These are phyloP conservation scores for Leptodactylus fuscus DNA, from an alignment of 2,113 vertebrate species.

Conservation along the genomic window DNA sequence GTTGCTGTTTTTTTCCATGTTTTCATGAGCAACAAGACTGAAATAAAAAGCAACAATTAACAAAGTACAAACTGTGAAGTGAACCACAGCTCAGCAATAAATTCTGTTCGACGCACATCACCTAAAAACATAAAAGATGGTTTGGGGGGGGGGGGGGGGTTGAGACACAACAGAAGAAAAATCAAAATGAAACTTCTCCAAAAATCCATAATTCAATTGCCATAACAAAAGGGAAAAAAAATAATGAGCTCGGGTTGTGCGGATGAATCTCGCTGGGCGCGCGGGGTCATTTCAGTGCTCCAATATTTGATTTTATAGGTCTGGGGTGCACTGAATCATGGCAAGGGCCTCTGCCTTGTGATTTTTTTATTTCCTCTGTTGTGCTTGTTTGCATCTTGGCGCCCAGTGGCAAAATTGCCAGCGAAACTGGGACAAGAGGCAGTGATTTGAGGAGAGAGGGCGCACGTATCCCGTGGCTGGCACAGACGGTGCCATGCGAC, in stretches of 20 bases:
- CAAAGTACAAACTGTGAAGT: not conserved
- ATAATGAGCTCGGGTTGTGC: conserved; percentile 71
- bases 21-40: not conserved
- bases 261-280: conserved; percentile 64
- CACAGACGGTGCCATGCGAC: conserved; percentile 19
- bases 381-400: conserved; percentile 17
- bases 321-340: conserved; percentile 31
- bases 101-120: conserved; percentile 65
- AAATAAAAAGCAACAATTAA: conserved; percentile 41
- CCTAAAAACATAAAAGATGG: conserved; percentile 47
- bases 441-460: conserved; percentile 6
- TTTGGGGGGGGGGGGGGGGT: not conserved
- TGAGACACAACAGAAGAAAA: not conserved
- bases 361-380: conserved; percentile 17
- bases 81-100: conserved; percentile 60
- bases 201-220: conserved; percentile 70
- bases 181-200: conserved; percentile 63
- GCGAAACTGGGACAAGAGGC: conserved; percentile 44
- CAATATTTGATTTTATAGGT: conserved; percentile 37
- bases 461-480: not conserved
- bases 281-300: conserved; percentile 65
- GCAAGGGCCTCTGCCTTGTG: not conserved
- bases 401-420: conserved; percentile 32
- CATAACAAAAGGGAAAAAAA: conserved; percentile 66
- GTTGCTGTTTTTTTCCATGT: not conserved